Evolutionary conservation across 2,888 invertebrate species (phyloP).

Genomic region (Drosophila suboccidentalis): DNA sequence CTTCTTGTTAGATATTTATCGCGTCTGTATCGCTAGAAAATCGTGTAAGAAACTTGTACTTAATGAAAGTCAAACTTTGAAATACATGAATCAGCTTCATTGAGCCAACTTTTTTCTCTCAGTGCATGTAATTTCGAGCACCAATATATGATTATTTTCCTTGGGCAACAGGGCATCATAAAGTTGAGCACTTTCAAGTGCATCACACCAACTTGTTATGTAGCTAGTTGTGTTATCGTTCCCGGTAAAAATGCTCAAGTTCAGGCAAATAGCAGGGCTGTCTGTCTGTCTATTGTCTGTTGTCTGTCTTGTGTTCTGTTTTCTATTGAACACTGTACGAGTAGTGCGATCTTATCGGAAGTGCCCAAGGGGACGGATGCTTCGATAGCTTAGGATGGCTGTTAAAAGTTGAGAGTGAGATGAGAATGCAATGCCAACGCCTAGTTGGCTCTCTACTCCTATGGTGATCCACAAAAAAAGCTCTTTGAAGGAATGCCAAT

Average conservation of each 20-base stretch:
- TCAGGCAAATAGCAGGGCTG: slow-evolving; percentile 45
- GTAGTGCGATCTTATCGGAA: slow-evolving; percentile 74
- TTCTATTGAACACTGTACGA: slow-evolving; percentile 66
- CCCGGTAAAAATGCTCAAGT: slow-evolving; percentile 54
- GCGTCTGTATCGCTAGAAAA: no score
- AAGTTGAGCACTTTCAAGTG: slow-evolving; percentile 16
- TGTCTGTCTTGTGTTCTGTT: slow-evolving; percentile 28
- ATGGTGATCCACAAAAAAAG: slow-evolving; percentile 21
- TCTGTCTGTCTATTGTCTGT: slow-evolving; percentile 25
- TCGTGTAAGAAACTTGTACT: no score
- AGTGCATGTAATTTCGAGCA: not conserved
- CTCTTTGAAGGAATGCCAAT: slow-evolving; percentile 26
- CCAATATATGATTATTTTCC: slow-evolving; percentile 10
- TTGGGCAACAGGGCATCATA: slow-evolving; percentile 35
- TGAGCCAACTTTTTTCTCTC: not conserved
- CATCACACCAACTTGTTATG: slow-evolving; percentile 35
- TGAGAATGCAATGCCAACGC: slow-evolving; percentile 41
- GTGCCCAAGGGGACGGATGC: slow-evolving; percentile 57
- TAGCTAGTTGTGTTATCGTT: slow-evolving; percentile 64
- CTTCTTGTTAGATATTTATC: no score
- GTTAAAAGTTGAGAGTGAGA: slow-evolving; percentile 18
- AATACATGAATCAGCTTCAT: not conserved
- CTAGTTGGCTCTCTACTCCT: not conserved
- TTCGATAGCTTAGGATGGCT: slow-evolving; percentile 23
- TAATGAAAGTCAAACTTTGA: not conserved